phyloP scores from a whole-genome alignment of 2,888 invertebrate species.

The Alloscopus bannaensis region DNA sequence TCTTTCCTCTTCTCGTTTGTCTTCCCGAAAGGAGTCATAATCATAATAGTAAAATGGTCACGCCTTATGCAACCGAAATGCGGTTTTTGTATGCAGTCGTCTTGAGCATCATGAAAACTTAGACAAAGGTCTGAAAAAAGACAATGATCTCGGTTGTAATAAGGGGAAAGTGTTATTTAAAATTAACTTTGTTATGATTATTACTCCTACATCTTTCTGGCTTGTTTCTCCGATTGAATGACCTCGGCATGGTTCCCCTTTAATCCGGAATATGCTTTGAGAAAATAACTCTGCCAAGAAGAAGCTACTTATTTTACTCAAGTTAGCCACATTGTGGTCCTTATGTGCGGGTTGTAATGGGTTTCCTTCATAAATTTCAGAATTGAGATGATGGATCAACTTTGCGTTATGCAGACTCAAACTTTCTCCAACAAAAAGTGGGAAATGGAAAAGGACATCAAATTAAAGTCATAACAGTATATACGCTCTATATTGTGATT shows the following conservation, averaged over 20 bases:
- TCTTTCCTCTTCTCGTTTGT: constrained; percentile 15
- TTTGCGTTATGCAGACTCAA: constrained; percentile 51
- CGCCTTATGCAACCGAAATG: constrained; percentile 55
- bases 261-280: constrained; percentile 41
- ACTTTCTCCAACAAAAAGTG: constrained; percentile 37
- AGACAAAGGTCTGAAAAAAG: background rate
- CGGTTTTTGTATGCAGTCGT: constrained; percentile 8
- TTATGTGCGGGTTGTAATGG: constrained; percentile 54
- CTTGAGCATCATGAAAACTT: constrained; percentile 1
- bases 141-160: constrained; percentile 2
- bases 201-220: constrained; percentile 18
- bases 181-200: constrained; percentile 55
- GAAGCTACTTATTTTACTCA: constrained; percentile 21
- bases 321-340: constrained; percentile 51
- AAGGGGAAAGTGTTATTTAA: constrained; percentile 39
- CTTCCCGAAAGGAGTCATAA: constrained; percentile 2
- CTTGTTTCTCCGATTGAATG: constrained; percentile 12
- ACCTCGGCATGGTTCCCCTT: constrained; percentile 9
- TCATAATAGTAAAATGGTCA: constrained; percentile 54
- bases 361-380: constrained; percentile 57
- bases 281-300: constrained; percentile 10
- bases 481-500: background rate
- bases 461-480: background rate
- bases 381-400: constrained; percentile 39
- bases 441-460: background rate